Percentiles rank a stretch among this genome's conserved stretches.
These are phyloP conservation scores for Danaus melanippus DNA, from an alignment of 1,140 invertebrate species.

Conservation along the genomic window DNA sequence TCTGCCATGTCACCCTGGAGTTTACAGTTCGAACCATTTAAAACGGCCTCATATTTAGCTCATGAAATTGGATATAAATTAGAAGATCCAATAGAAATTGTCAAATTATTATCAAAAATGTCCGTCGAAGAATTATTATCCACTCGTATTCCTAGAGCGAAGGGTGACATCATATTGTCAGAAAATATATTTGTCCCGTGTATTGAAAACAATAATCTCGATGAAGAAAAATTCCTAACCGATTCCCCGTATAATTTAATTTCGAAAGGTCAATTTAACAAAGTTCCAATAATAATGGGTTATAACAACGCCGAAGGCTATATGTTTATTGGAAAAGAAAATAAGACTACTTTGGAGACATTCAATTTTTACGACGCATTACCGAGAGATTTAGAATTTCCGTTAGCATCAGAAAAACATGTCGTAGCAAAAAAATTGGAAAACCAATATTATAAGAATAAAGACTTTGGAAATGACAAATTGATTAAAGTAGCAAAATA, in stretches of 20 bases:
- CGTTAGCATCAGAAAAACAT: slow-evolving; percentile 30
- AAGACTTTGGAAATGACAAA: slow-evolving; percentile 29
- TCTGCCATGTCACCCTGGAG: slow-evolving; percentile 46
- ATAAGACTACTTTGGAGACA: slow-evolving; percentile 39
- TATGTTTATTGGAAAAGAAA: slow-evolving; percentile 55
- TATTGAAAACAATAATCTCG: slow-evolving; percentile 33
- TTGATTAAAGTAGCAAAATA: slow-evolving; percentile 37
- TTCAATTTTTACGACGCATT: slow-evolving; percentile 38
- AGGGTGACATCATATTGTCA: slow-evolving; percentile 41
- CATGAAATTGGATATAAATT: slow-evolving; percentile 36
- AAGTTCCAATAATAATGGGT: slow-evolving; percentile 48
- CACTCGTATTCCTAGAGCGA: slow-evolving; percentile 36
- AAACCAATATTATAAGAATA: slow-evolving; percentile 34
- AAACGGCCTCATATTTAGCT: slow-evolving; percentile 36
- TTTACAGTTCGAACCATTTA: slow-evolving; percentile 42
- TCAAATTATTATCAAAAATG: slow-evolving; percentile 36
- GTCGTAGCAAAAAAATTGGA: slow-evolving; percentile 25
- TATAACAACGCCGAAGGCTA: slow-evolving; percentile 53
- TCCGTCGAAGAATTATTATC: slow-evolving; percentile 33
- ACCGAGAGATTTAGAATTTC: slow-evolving; percentile 42
- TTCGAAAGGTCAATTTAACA: slow-evolving; percentile 28
- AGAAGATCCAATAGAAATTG: slow-evolving; percentile 45
- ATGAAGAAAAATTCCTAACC: slow-evolving; percentile 33
- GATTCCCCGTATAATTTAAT: slow-evolving; percentile 46
- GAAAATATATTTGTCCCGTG: slow-evolving; percentile 58